These are phyloP conservation scores for Pseudanteris insignis DNA, from an alignment of 2,888 invertebrate species.

Conservation along the genomic window DNA sequence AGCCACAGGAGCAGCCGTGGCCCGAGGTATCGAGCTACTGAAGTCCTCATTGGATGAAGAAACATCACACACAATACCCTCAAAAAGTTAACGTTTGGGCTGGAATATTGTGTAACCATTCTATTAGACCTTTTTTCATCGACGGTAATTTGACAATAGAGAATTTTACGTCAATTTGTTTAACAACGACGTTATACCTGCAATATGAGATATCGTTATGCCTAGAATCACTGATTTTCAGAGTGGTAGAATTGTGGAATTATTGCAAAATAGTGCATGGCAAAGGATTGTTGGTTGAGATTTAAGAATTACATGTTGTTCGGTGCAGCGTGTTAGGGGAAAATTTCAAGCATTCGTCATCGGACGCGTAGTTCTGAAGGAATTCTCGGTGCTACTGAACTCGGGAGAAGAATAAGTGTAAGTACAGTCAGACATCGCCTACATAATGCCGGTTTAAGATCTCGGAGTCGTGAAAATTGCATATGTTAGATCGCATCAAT, in stretches of 20 bases:
- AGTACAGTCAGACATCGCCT: conserved; percentile 6
- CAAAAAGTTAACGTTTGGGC: too few relatives aligned
- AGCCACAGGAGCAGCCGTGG: too few relatives aligned
- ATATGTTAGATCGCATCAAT: conserved; percentile 2
- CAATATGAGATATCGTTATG: too few relatives aligned
- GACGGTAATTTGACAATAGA: too few relatives aligned
- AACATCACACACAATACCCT: too few relatives aligned
- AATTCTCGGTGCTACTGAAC: not conserved
- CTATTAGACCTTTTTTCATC: too few relatives aligned
- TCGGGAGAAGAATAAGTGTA: conserved; percentile 3
- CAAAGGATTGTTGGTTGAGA: conserved; percentile 5
- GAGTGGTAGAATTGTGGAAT: conserved; percentile 6
- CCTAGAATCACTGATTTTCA: conserved; percentile 9
- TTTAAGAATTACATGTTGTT: conserved; percentile 2
- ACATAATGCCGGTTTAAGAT: conserved; percentile 3
- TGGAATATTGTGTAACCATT: too few relatives aligned
- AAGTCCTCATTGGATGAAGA: too few relatives aligned
- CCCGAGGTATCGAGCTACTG: too few relatives aligned
- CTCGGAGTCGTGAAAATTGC: not conserved
- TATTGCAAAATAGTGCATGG: conserved; percentile 7
- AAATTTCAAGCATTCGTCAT: not conserved
- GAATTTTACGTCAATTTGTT: too few relatives aligned
- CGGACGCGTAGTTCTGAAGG: not conserved
- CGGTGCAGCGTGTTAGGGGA: conserved; percentile 5
- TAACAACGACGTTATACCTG: too few relatives aligned